Percentiles rank a stretch among this genome's conserved stretches.
phyloP scores from a whole-genome alignment of 2,797 vertebrate species.

The Clarias fuscus region DNA sequence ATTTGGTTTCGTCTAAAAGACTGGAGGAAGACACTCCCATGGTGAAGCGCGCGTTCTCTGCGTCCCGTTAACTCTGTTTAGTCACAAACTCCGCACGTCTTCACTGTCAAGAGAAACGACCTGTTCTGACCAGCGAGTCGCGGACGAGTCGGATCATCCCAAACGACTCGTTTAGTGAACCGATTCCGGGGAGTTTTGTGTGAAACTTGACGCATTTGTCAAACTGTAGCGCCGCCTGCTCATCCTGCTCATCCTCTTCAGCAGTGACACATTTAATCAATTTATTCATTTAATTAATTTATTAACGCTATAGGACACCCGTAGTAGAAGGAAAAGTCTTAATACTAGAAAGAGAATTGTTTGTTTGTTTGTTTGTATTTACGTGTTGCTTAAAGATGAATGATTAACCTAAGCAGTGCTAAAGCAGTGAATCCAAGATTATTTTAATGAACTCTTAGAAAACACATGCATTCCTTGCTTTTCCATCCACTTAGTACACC shows the following conservation, averaged over 20 bases:
- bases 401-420: background rate
- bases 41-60: constrained; percentile 42
- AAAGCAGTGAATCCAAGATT: background rate
- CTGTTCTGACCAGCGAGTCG: background rate
- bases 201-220: constrained; percentile 33
- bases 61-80: constrained; percentile 12
- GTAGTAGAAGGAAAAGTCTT: background rate
- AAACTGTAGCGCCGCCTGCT: constrained; percentile 53
- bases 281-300: background rate
- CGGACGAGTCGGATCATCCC: background rate
- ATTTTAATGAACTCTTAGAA: too few species aligned
- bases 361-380: background rate
- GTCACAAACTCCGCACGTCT: constrained; percentile 11
- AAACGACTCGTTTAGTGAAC: constrained; percentile 9
- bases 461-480: too few species aligned
- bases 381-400: background rate
- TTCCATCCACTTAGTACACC: too few species aligned
- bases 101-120: constrained; percentile 26
- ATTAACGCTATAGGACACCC: background rate
- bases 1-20: constrained; percentile 83
- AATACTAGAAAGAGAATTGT: background rate
- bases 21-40: constrained; percentile 85
- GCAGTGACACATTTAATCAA: background rate
- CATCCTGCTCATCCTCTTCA: constrained; percentile 8
- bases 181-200: background rate